A percentile compares a stretch with the other conserved stretches of the same genome.
phyloP scores from a whole-genome alignment of 2,113 vertebrate genomes.

The Brachionichthys hirsutus region DNA sequence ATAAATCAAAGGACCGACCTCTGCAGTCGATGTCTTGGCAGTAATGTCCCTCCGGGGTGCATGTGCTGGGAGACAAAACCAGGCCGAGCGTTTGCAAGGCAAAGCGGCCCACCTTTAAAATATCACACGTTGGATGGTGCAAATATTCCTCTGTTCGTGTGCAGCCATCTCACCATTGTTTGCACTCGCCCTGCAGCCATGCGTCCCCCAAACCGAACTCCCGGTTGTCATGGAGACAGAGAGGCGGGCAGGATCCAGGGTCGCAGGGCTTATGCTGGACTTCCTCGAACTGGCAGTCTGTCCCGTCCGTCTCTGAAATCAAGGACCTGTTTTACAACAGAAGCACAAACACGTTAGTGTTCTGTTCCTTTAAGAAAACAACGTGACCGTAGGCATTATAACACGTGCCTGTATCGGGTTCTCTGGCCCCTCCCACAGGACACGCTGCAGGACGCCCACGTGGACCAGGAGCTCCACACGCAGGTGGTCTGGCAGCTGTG shows the following conservation, averaged over 20 bases:
- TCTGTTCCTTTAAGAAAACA: too few species aligned
- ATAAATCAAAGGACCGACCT: conserved; percentile 70
- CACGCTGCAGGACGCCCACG: conserved; percentile 83
- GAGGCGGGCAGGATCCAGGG: conserved; percentile 78
- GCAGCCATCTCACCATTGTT: conserved; percentile 80
- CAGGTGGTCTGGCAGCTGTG: conserved; percentile 75
- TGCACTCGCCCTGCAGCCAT: conserved; percentile 84
- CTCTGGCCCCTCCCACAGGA: conserved; percentile 80
- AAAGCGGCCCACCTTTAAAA: not conserved
- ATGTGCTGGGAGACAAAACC: conserved; percentile 74
- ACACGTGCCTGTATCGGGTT: conserved; percentile 81
- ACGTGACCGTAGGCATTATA: too few species aligned
- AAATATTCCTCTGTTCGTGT: not conserved
- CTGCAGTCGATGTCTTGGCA: conserved; percentile 81
- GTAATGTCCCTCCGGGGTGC: conserved; percentile 85
- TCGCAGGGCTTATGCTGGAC: conserved; percentile 80
- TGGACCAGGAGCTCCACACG: conserved; percentile 87
- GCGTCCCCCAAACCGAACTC: conserved; percentile 80
- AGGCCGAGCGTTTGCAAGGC: not conserved
- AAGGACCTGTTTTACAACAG: conserved; percentile 71
- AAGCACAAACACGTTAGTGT: not conserved
- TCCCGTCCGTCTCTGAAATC: conserved; percentile 64
- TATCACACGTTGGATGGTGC: too few species aligned
- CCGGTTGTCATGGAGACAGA: conserved; percentile 77
- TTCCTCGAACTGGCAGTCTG: conserved; percentile 80